Percentiles rank a stretch among this genome's conserved stretches.
phyloP scores from a whole-genome alignment of 2,113 vertebrate species.

The Xiphophorus couchianus region DNA sequence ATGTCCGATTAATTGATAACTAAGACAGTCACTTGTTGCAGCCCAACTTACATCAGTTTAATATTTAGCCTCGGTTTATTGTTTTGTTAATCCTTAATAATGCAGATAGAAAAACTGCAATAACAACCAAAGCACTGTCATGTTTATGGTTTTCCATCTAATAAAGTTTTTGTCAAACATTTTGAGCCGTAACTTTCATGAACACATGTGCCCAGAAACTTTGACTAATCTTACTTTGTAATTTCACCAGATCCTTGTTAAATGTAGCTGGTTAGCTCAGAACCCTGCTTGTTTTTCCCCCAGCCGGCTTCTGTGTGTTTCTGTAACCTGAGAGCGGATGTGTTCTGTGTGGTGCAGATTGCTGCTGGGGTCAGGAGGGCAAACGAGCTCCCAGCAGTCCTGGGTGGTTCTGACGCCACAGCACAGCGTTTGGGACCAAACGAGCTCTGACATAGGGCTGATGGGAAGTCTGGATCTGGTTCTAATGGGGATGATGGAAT shows the following conservation, averaged over 20 bases:
- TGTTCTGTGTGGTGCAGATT: conserved; percentile 10
- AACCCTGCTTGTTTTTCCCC: not conserved
- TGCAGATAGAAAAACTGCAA: not conserved
- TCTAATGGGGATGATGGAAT: not conserved
- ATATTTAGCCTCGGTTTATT: too few species aligned
- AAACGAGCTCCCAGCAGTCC: conserved; percentile 16
- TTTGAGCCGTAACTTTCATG: not conserved
- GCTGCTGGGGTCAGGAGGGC: conserved; percentile 5
- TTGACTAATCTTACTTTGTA: not conserved
- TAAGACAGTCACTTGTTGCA: too few species aligned
- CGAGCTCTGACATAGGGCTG: too few species aligned
- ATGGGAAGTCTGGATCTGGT: not conserved
- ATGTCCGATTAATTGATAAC: too few species aligned
- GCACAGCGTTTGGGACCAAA: not conserved
- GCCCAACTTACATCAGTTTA: too few species aligned
- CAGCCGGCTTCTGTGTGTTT: not conserved
- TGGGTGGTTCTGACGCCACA: not conserved
- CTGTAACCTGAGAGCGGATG: not conserved
- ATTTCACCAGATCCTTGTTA: not conserved
- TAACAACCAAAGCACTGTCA: not conserved
- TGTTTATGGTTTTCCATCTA: not conserved
- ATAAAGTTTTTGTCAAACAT: not conserved
- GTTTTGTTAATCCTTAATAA: too few species aligned
- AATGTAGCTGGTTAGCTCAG: not conserved
- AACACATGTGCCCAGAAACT: not conserved